Conservation (phyloP, 1,140 invertebrate genomes). For the Aphelenchoides besseyi region DNA sequence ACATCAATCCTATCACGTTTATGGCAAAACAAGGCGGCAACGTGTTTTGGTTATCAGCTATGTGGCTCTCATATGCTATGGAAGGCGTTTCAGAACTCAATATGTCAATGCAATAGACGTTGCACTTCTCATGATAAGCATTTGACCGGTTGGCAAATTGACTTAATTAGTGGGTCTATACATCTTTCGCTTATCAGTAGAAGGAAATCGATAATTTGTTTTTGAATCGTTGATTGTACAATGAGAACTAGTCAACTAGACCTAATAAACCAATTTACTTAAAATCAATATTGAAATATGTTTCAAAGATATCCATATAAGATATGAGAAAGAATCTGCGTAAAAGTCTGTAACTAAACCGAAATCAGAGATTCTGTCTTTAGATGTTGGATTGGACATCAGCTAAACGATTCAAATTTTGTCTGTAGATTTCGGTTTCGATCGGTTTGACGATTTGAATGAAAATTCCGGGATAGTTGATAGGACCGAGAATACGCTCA, state of each 20-base stretch:
- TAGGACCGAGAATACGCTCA: not conserved
- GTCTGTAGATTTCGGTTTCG: constrained; percentile 26
- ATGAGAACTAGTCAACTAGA: not conserved
- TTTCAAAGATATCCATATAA: not conserved
- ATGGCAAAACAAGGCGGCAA: no score
- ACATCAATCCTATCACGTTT: no score
- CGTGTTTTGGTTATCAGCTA: no score
- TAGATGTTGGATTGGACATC: constrained; percentile 31
- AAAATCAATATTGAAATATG: not conserved
- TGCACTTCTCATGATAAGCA: no score
- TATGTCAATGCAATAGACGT: no score
- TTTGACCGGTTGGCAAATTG: no score
- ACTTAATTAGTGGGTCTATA: no score
- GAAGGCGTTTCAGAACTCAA: no score
- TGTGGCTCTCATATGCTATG: no score
- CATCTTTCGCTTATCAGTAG: no score
- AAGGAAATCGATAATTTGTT: not conserved
- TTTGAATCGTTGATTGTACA: not conserved
- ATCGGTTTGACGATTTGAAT: constrained; percentile 22
- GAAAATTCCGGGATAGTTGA: not conserved
- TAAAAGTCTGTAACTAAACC: not conserved
- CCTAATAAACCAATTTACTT: not conserved
- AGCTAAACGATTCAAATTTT: constrained; percentile 36
- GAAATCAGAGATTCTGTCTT: constrained; percentile 2
- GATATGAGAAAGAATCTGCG: not conserved